Percentiles rank a stretch among this genome's conserved stretches.
Evolutionary conservation across 2,113 vertebrate species (phyloP).

Genomic region (Ptychochromis oligacanthus): DNA sequence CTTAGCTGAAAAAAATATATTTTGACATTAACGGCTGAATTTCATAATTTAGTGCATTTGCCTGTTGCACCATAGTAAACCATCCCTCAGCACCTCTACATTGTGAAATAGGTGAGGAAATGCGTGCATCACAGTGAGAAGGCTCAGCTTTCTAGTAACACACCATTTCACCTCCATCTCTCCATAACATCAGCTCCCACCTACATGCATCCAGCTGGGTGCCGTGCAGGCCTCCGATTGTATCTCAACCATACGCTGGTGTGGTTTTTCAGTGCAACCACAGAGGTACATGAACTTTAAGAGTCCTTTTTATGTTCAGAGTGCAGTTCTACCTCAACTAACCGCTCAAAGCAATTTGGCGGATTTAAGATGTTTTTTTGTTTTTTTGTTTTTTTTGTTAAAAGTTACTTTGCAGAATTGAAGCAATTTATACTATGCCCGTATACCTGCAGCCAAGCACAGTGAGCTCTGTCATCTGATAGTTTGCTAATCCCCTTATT

Average conservation of each 20-base stretch:
- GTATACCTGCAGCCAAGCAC: slow-evolving; percentile 57
- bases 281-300: slow-evolving; percentile 30
- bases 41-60: background rate
- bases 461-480: slow-evolving; percentile 71
- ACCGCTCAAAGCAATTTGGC: background rate
- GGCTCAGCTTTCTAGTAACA: slow-evolving; percentile 52
- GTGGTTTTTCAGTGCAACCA: slow-evolving; percentile 25
- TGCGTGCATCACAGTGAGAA: background rate
- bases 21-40: background rate
- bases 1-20: background rate
- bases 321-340: background rate
- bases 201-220: slow-evolving; percentile 40
- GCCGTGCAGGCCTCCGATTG: slow-evolving; percentile 47
- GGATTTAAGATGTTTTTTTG: background rate
- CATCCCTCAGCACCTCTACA: background rate
- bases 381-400: background rate
- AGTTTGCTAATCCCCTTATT: slow-evolving; percentile 70
- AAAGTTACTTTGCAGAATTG: background rate
- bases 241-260: slow-evolving; percentile 35
- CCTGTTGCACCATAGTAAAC: background rate
- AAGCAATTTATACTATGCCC: slow-evolving; percentile 9
- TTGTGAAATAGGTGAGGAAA: slow-evolving; percentile 44
- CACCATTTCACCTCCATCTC: slow-evolving; percentile 70
- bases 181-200: slow-evolving; percentile 66
- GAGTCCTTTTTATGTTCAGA: slow-evolving; percentile 1